Evolutionary conservation across 2,888 invertebrate species (phyloP).

Genomic region (Mechanitis mazaeus): DNA sequence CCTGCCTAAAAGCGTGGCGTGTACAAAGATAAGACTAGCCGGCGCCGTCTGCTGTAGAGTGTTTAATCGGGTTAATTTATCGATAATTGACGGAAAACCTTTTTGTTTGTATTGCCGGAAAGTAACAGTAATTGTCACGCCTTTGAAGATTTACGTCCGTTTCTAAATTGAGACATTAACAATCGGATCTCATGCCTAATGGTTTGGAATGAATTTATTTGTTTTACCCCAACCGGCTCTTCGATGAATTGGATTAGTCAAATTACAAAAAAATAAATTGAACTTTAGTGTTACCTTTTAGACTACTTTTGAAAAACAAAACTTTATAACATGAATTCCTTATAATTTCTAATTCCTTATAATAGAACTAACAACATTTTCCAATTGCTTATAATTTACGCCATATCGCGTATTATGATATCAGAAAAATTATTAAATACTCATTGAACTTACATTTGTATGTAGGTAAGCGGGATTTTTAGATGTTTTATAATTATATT

Average conservation of each 20-base stretch:
- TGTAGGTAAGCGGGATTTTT: conserved; percentile 24
- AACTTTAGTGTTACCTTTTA: conserved; percentile 40
- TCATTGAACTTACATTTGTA: conserved; percentile 24
- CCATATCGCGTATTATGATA: neutral
- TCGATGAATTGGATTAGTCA: conserved; percentile 55
- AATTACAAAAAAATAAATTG: conserved; percentile 41
- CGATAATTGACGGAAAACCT: conserved; percentile 77
- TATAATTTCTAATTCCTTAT: neutral
- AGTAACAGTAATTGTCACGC: conserved; percentile 78
- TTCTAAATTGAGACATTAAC: conserved; percentile 77
- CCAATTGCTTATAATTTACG: conserved; percentile 12
- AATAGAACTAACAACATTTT: conserved; percentile 19
- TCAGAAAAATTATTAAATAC: neutral
- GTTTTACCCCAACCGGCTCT: conserved; percentile 67
- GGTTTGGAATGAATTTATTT: conserved; percentile 75
- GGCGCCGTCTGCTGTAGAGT: conserved; percentile 71
- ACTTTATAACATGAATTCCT: conserved; percentile 18
- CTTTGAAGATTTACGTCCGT: conserved; percentile 77
- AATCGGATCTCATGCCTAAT: conserved; percentile 75
- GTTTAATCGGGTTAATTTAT: conserved; percentile 77
- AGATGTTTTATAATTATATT: conserved; percentile 27
- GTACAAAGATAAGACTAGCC: conserved; percentile 68
- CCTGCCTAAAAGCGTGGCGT: conserved; percentile 75
- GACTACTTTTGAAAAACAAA: conserved; percentile 26
- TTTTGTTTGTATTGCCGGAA: conserved; percentile 76